A percentile compares a stretch with the other conserved stretches of the same genome.
Evolutionary conservation across 64 coral and sea anemone genomes (phyloP).

Genomic region (Actinia equina): DNA sequence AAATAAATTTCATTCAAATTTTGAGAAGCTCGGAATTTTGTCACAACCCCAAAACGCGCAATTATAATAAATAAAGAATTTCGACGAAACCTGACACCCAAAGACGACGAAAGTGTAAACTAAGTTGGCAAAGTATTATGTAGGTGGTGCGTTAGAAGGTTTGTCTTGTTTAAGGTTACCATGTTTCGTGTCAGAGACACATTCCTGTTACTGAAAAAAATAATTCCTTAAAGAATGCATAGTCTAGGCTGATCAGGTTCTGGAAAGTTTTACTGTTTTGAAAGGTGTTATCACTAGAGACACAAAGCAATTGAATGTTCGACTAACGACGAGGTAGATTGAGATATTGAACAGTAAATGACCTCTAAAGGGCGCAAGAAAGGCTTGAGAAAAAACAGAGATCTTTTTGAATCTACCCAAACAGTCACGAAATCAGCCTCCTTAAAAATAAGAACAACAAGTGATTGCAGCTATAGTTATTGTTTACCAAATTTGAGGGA

Average conservation of each 20-base stretch:
- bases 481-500: not conserved
- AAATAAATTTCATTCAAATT: not conserved
- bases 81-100: not conserved
- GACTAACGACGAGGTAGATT: not conserved
- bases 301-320: not conserved
- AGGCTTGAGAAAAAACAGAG: constrained; percentile 8
- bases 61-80: not conserved
- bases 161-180: not conserved
- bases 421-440: not conserved
- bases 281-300: not conserved
- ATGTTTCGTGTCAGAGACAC: not conserved
- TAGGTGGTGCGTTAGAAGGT: not conserved
- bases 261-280: not conserved
- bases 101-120: not conserved
- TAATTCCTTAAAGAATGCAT: constrained; percentile 8
- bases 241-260: not conserved
- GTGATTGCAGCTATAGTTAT: not conserved
- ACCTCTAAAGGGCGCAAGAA: not conserved
- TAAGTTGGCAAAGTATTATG: not conserved
- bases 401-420: not conserved
- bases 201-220: not conserved
- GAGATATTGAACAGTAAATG: constrained; percentile 7
- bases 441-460: not conserved
- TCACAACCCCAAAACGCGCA: not conserved
- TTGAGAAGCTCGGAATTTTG: not conserved